phyloP scores from a whole-genome alignment of 2,113 vertebrate genomes.

The Scytalopus superciliaris region DNA sequence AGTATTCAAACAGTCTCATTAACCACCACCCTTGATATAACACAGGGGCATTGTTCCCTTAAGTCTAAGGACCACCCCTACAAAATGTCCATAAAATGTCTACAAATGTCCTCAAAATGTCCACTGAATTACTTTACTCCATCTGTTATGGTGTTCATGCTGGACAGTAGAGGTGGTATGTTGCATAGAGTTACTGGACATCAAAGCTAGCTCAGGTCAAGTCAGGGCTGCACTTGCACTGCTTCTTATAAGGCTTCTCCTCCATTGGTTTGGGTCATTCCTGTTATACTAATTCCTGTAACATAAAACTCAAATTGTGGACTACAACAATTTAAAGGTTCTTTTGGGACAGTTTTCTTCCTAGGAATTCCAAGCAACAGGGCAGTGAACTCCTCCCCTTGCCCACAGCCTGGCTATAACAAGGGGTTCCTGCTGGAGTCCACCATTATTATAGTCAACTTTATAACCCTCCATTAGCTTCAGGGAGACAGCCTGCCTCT shows the following conservation, averaged over 20 bases:
- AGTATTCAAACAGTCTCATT: neutral
- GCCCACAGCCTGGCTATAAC: neutral
- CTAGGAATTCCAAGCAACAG: no score
- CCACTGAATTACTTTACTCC: neutral
- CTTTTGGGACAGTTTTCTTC: neutral
- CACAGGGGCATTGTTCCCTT: no score
- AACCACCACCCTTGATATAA: neutral
- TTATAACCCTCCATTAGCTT: neutral
- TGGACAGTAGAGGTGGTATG: neutral
- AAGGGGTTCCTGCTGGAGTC: neutral
- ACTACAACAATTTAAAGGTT: neutral
- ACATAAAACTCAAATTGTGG: fast-evolving
- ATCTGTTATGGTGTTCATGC: neutral
- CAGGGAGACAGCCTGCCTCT: neutral
- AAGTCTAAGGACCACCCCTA: neutral
- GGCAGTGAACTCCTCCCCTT: neutral
- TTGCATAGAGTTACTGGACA: neutral
- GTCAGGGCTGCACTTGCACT: neutral
- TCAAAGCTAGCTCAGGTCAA: neutral
- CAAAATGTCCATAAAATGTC: neutral
- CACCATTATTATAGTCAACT: fast-evolving
- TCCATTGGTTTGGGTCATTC: neutral
- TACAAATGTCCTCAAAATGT: neutral
- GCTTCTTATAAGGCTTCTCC: neutral
- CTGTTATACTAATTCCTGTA: neutral